Conservation (phyloP, 2,888 invertebrate species). For the Pycnomerus fuliginosus region DNA sequence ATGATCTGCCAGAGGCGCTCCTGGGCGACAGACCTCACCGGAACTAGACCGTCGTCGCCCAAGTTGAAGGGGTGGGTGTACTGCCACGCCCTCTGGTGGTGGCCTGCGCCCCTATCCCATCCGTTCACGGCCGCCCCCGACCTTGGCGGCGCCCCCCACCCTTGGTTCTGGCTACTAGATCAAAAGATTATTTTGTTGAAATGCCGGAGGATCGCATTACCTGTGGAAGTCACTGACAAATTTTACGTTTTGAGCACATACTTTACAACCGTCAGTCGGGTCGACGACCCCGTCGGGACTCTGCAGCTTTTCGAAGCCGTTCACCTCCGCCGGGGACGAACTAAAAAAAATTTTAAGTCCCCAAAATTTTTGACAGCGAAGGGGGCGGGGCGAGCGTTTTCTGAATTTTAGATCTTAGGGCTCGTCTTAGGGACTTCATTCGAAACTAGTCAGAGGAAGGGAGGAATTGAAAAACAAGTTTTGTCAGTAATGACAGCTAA, state of each 20-base stretch:
- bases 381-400: no score
- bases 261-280: slow-evolving; percentile 22
- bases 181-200: no score
- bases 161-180: no score
- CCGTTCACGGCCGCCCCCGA: slow-evolving; percentile 34
- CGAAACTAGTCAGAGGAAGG: no score
- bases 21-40: slow-evolving; percentile 71
- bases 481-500: no score
- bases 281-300: slow-evolving; percentile 28
- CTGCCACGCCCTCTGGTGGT: slow-evolving; percentile 34
- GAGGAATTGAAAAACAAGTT: no score
- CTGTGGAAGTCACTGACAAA: slow-evolving; percentile 4
- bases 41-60: slow-evolving; percentile 74
- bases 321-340: slow-evolving; percentile 44
- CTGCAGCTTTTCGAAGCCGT: slow-evolving; percentile 47
- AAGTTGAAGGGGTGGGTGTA: slow-evolving; percentile 39
- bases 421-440: no score
- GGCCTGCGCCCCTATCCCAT: slow-evolving; percentile 40
- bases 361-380: no score
- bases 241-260: slow-evolving; percentile 22
- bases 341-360: neutral
- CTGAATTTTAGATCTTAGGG: no score
- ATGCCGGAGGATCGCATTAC: no score
- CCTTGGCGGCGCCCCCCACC: neutral
- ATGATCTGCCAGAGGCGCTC: slow-evolving; percentile 79